Base-by-base conservation (phyloP, 2,888 invertebrate genomes). In the Heliconius ethilla region DNA sequence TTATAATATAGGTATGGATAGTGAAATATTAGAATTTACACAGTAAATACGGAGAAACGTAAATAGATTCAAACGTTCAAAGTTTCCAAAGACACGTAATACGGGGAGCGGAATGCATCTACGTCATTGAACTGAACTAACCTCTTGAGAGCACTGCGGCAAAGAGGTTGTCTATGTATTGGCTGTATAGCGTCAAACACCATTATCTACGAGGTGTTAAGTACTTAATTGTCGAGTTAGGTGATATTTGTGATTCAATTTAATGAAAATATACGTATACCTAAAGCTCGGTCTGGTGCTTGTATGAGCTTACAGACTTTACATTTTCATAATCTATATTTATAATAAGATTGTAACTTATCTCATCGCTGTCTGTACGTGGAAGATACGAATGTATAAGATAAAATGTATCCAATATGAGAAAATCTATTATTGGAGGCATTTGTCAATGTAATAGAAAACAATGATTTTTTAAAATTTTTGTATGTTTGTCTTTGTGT, bases 121-220 rank as follows among this genome's bases (percentile, higher is more conserved):
- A 72, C 79, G 77, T 78, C 78, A 79, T 82, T 81, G 79, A 82
- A 80, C 80, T 77, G 76, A 78, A 76, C 80, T 77, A 80, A 78
- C 78, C 82, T 55, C 81, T 81, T 59, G 82, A 80, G 81, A 81
- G 72, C 75, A 80, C 78, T 78, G 79, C 79, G 51, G 65, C 76
- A 78, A 55, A 73, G 70, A 74, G 74, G 79, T 77, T 76, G 75
- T 62, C 70, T 75, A 66, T 66, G 67, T 67, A 79, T 77, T 70
- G 74, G 77, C 62, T 74, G 69, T 78, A 74, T 75, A 75, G n/a
- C n/a, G 59, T 18, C 62, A 59, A 76, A 77, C 45, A 74, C 27
- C 66, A 15, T 70, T 22, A 27, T 29, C 27, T 73, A 73, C 45
- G 59, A 27, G 15, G 33, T 65, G 65, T 77, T 37, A n/a, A 59